Conservation (phyloP, 2,797 vertebrate species). For the Peromyscus aztecus region DNA sequence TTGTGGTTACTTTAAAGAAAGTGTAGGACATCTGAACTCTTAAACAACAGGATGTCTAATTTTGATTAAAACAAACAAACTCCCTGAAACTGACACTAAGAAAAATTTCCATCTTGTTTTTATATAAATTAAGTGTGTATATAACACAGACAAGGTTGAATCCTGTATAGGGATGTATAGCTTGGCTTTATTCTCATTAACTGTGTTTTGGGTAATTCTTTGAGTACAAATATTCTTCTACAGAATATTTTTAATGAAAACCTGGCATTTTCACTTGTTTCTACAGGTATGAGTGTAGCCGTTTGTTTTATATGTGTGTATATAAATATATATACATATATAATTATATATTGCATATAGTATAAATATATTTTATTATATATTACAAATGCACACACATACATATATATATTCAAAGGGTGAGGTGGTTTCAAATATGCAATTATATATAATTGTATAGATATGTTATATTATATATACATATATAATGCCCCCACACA, state of each 20-base stretch:
- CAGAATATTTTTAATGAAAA: background rate
- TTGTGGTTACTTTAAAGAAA: background rate
- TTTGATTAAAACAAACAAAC: background rate
- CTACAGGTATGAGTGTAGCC: background rate
- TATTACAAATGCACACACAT: background rate
- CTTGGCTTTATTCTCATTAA: background rate
- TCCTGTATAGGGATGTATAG: background rate
- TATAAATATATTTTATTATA: background rate
- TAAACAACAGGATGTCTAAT: background rate
- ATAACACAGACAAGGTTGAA: background rate
- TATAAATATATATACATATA: background rate
- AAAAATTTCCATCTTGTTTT: background rate
- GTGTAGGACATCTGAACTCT: background rate
- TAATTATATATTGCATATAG: too few relatives aligned
- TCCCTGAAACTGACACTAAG: background rate
- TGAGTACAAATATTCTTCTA: background rate
- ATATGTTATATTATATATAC: background rate
- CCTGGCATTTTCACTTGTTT: background rate
- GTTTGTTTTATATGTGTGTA: background rate
- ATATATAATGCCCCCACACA: background rate
- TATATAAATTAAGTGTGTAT: background rate
- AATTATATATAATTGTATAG: background rate
- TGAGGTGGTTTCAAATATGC: background rate
- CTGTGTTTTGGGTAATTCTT: background rate
- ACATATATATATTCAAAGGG: background rate